Conservation (phyloP, 2,888 invertebrate species). For the Dioctria linearis region DNA sequence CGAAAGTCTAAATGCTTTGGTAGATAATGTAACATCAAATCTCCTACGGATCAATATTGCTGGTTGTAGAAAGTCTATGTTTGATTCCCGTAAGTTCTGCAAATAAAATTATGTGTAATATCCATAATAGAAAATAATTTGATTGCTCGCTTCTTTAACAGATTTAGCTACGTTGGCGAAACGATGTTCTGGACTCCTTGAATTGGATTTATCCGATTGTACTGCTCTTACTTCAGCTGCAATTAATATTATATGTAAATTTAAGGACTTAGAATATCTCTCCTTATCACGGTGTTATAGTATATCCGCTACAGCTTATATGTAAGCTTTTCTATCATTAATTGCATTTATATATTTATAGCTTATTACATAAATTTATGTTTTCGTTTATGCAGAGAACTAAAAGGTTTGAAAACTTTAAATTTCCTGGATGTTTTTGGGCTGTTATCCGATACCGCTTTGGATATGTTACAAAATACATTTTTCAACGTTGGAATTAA, state of each 20-base stretch:
- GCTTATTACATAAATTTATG: conserved; percentile 23
- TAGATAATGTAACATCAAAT: conserved; percentile 76
- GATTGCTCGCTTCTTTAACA: conserved; percentile 66
- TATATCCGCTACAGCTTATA: conserved; percentile 79
- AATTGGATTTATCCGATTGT: conserved; percentile 92
- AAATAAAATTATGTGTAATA: not conserved
- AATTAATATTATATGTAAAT: conserved; percentile 74
- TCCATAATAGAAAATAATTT: not conserved
- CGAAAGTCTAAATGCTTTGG: conserved; percentile 76
- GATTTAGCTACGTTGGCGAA: conserved; percentile 78
- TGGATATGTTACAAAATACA: conserved; percentile 73
- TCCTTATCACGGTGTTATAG: conserved; percentile 87
- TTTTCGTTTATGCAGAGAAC: conserved; percentile 69
- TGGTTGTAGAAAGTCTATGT: conserved; percentile 84
- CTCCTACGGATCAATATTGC: conserved; percentile 85
- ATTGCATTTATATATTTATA: not conserved
- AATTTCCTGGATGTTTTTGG: conserved; percentile 88
- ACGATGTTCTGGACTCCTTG: conserved; percentile 81
- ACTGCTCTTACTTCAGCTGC: conserved; percentile 78
- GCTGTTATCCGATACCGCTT: conserved; percentile 75
- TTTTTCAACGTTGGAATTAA: conserved; percentile 79
- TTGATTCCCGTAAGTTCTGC: conserved; percentile 73
- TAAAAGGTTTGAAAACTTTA: conserved; percentile 77
- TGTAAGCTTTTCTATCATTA: conserved; percentile 73
- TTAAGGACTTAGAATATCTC: conserved; percentile 80